Evolutionary conservation across 2,888 invertebrate species (phyloP).

Genomic region (Drosophila anceps): DNA sequence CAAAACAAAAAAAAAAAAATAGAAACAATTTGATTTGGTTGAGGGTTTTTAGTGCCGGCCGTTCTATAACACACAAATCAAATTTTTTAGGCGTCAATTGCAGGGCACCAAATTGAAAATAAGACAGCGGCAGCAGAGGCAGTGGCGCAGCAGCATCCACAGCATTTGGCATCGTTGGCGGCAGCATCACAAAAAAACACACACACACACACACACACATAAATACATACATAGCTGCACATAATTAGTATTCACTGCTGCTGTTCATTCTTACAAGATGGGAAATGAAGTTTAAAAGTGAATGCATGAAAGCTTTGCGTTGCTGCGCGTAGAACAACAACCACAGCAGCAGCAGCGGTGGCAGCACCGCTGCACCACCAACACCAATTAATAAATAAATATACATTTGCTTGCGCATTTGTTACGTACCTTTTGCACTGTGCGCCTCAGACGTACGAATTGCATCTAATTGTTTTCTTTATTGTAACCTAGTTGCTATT

Average conservation of each 20-base stretch:
- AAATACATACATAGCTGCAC: slow-evolving; percentile 4
- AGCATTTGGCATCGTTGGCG: slow-evolving; percentile 12
- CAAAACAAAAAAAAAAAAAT: too few species aligned
- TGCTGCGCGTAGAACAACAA: slow-evolving; percentile 8
- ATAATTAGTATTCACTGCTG: slow-evolving; percentile 32
- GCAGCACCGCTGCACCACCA: slow-evolving; percentile 4
- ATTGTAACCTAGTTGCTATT: slow-evolving; percentile 30
- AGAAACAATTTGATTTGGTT: slow-evolving; percentile 26
- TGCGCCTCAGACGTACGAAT: slow-evolving; percentile 11
- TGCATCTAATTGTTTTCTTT: slow-evolving; percentile 26
- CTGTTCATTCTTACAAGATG: slow-evolving; percentile 24
- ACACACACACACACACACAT: slow-evolving; percentile 12
- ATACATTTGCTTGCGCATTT: slow-evolving; percentile 3
- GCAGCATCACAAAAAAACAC: slow-evolving; percentile 30
- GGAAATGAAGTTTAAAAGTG: slow-evolving; percentile 9
- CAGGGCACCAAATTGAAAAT: slow-evolving; percentile 36
- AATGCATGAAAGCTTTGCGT: slow-evolving; percentile 10
- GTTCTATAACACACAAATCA: slow-evolving; percentile 32
- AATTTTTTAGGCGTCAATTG: slow-evolving; percentile 40
- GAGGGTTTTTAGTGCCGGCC: slow-evolving; percentile 19
- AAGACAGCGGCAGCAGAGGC: slow-evolving; percentile 2
- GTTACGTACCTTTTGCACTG: slow-evolving; percentile 40
- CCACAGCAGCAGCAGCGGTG: neutral
- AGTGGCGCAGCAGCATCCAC: neutral
- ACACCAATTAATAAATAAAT: slow-evolving; percentile 22